Base-by-base conservation (phyloP, 2,797 vertebrate genomes). In the Enteromius mattozi region DNA sequence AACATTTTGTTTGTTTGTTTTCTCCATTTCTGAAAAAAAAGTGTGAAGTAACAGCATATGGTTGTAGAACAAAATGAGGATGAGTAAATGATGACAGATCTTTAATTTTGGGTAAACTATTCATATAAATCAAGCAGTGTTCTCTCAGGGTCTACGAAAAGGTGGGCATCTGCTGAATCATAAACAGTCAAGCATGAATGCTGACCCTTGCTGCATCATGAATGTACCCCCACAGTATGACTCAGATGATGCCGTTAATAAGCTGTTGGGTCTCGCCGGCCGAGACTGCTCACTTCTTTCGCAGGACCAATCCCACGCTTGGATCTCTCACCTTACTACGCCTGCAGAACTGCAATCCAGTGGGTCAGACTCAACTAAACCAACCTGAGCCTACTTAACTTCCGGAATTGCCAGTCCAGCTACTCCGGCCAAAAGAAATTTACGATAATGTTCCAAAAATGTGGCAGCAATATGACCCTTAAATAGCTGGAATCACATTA, bases 401-500 rank as follows among this genome's bases (percentile, higher is more conserved):
- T 86, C 37, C 42, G 21, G 30, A 59, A 71, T 35, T 84, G 4
- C 45, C 47, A 40, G 45, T 42, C 80, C 59, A n/a, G 66, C 13
- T 66, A 59, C 61, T 21, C 69, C 6, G 56, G 45, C 51, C 82
- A 70, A 82, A 42, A 35, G 82, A 81, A 87, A 86, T 83, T 78
- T 40, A 47, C 33, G 81, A 35, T 69, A 66, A 56, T 49, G 59
- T 17, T 54, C 54, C 68, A 66, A 77, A 56, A 86, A 83, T 76
- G 54, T 86, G 79, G 79, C 79, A 82, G 74, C 24, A 35, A 82
- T 68, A 90, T 88, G 87, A 77, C 89, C 70, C 21, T 59, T 47
- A 79, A 78, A 86, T 84, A 27, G 47, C 47, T 84, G 33, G 85
- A 90, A 88, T 81, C 76, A 87, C 85, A 89, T 81, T 85, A 81